Evolutionary conservation across 2,797 vertebrate genomes (phyloP).

Genomic region (Danio choprae): DNA sequence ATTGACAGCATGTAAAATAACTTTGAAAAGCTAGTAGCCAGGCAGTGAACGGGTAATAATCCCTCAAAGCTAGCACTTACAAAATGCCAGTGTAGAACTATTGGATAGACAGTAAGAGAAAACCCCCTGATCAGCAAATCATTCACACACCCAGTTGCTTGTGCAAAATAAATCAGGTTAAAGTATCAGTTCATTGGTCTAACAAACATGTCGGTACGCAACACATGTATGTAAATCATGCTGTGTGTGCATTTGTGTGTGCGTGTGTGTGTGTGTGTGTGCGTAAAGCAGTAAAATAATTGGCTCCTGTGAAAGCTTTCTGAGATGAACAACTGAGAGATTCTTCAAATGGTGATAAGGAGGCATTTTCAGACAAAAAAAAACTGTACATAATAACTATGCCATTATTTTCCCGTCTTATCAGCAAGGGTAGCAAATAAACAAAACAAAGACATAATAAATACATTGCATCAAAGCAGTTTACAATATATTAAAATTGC

Average conservation of each 20-base stretch:
- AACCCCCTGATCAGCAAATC: slow-evolving; percentile 75
- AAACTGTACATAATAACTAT: slow-evolving; percentile 65
- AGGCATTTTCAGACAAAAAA: slow-evolving; percentile 63
- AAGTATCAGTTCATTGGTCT: slow-evolving; percentile 66
- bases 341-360: slow-evolving; percentile 58
- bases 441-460: slow-evolving; percentile 70
- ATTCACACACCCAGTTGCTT: slow-evolving; percentile 60
- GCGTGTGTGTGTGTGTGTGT: slow-evolving; percentile 15
- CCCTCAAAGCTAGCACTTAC: slow-evolving; percentile 58
- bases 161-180: slow-evolving; percentile 75
- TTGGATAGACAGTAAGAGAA: slow-evolving; percentile 60
- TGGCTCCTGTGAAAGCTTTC: slow-evolving; percentile 45
- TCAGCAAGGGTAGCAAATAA: slow-evolving; percentile 80
- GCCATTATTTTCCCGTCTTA: slow-evolving; percentile 75
- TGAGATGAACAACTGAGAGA: slow-evolving; percentile 55
- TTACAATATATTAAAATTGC: slow-evolving; percentile 87
- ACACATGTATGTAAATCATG: slow-evolving; percentile 27
- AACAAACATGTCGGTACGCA: slow-evolving; percentile 33
- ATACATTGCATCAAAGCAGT: slow-evolving; percentile 86
- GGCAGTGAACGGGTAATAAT: slow-evolving; percentile 51
- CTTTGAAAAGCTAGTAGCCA: slow-evolving; percentile 52
- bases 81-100: slow-evolving; percentile 65
- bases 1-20: slow-evolving; percentile 66
- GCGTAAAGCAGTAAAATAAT: slow-evolving; percentile 26
- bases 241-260: slow-evolving; percentile 38